Conservation (phyloP, 2,113 vertebrate species). For the Anser cygnoides region DNA sequence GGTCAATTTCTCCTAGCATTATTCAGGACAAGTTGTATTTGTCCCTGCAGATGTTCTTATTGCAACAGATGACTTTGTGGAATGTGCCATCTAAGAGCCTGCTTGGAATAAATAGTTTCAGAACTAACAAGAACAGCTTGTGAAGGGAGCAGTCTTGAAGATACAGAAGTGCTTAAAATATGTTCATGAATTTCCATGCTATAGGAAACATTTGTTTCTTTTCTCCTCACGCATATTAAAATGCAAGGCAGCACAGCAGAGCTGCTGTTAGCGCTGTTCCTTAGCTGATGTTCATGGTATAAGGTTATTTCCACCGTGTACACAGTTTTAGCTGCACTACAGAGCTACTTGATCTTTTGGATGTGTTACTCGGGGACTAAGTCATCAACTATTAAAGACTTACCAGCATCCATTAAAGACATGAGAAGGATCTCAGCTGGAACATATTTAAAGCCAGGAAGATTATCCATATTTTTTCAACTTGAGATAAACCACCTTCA, state of each 20-base stretch:
- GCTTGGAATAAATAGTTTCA: background rate
- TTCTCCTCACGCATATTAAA: background rate
- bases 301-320: background rate
- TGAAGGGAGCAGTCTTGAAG: background rate
- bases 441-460: background rate
- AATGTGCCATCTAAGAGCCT: background rate
- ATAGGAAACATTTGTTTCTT: background rate
- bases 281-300: background rate
- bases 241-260: background rate
- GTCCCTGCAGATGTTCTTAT: background rate
- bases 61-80: background rate
- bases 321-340: background rate
- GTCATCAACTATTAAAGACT: background rate
- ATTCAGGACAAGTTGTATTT: background rate
- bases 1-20: background rate
- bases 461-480: slow-evolving; percentile 12
- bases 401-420: background rate
- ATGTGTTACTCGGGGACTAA: background rate
- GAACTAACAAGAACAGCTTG: background rate
- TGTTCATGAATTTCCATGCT: background rate
- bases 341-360: background rate
- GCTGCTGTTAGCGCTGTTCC: background rate
- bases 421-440: background rate
- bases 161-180: background rate
- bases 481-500: background rate